Evolutionary conservation across 2,888 invertebrate species (phyloP).

Genomic region (Diarsia brunnea): DNA sequence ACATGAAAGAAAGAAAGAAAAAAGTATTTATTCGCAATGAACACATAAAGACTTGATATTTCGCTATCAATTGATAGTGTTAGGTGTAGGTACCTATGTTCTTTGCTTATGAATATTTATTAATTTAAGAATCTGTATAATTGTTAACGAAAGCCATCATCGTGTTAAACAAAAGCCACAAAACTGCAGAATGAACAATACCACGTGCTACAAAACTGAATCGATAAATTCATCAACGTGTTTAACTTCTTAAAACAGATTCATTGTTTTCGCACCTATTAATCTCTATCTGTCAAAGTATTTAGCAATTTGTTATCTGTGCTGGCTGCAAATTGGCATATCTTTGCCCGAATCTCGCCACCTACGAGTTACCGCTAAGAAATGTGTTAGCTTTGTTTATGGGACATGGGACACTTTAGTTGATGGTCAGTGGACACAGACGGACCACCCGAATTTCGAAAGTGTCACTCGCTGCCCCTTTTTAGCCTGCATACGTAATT

Average conservation of each 20-base stretch:
- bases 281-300: constrained; percentile 84
- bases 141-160: not conserved
- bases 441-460: constrained; percentile 64
- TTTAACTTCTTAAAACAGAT: constrained; percentile 26
- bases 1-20: not conserved
- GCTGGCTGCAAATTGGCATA: constrained; percentile 73
- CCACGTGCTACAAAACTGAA: not conserved
- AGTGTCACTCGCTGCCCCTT: constrained; percentile 24
- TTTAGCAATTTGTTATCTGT: constrained; percentile 70
- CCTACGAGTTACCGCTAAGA: constrained; percentile 73
- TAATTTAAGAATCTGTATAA: not conserved
- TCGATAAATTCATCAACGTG: constrained; percentile 29
- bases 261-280: constrained; percentile 70
- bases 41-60: not conserved
- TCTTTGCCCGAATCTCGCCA: constrained; percentile 75
- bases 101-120: not conserved
- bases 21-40: not conserved
- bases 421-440: constrained; percentile 68
- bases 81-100: not conserved
- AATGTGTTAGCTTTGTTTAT: constrained; percentile 71
- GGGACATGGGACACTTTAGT: constrained; percentile 65
- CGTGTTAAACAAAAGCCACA: not conserved
- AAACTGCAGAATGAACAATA: not conserved
- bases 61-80: not conserved
- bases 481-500: constrained; percentile 51